phyloP scores from a whole-genome alignment of 2,797 vertebrate species.

The Halcyon badia region DNA sequence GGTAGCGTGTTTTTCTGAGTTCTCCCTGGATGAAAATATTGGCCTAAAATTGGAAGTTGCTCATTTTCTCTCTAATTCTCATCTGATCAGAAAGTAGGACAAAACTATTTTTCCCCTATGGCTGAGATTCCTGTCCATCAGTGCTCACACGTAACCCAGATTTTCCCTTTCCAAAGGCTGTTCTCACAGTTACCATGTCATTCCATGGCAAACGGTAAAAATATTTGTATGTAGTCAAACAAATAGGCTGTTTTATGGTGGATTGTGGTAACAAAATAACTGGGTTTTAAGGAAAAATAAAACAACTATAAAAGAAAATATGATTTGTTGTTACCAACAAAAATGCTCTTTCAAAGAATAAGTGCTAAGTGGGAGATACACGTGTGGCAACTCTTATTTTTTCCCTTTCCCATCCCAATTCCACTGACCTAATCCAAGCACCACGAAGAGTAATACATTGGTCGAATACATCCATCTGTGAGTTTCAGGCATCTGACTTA shows the following conservation, averaged over 20 bases:
- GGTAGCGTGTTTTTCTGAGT: not conserved
- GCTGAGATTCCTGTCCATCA: slow-evolving; percentile 70
- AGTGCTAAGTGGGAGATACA: not conserved
- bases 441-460: not conserved
- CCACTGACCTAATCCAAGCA: not conserved
- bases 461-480: not conserved
- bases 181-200: slow-evolving; percentile 36
- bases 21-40: slow-evolving; percentile 57
- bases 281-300: not conserved
- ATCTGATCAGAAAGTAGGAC: slow-evolving; percentile 68
- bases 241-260: not conserved
- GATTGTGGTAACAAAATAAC: not conserved
- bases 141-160: slow-evolving; percentile 65
- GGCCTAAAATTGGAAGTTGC: slow-evolving; percentile 52
- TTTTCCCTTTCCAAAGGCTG: slow-evolving; percentile 59
- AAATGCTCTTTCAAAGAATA: not conserved
- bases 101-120: slow-evolving; percentile 68
- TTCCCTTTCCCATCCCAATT: not conserved
- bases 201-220: not conserved
- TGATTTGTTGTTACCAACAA: not conserved
- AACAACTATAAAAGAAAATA: not conserved
- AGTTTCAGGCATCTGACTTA: not conserved
- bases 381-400: not conserved
- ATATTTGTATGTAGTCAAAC: slow-evolving; percentile 31
- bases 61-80: slow-evolving; percentile 47